Conservation (phyloP, 64 coral and sea anemone species). For the Montipora foliosa region DNA sequence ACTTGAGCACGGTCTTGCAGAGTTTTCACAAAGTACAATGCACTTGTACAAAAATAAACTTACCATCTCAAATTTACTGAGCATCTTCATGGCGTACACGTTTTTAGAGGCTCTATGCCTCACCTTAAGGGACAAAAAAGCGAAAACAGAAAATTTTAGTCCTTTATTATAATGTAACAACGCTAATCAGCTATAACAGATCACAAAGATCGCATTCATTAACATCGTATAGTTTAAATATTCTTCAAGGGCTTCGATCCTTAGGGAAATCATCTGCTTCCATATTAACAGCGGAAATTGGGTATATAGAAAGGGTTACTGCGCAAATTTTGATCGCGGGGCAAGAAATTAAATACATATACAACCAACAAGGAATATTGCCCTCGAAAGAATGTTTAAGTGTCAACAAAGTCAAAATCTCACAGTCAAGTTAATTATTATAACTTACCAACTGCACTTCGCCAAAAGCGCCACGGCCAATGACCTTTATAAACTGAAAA, state of each 20-base stretch:
- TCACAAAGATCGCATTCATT: constrained; percentile 23
- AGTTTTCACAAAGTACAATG: neutral
- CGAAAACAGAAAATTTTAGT: neutral
- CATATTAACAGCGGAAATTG: constrained; percentile 23
- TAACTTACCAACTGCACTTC: constrained; percentile 98
- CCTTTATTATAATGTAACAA: neutral
- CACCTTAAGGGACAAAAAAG: constrained; percentile 64
- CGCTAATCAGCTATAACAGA: constrained; percentile 18
- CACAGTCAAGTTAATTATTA: neutral
- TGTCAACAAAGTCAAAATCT: constrained; percentile 49
- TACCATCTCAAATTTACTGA: constrained; percentile 99
- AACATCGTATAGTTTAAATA: constrained; percentile 23
- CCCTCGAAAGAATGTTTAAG: constrained; percentile 4
- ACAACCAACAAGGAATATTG: neutral
- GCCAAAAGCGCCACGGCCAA: constrained; percentile 97
- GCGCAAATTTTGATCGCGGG: neutral
- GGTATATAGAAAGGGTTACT: neutral
- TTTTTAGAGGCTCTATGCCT: constrained; percentile 77
- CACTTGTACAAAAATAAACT: constrained; percentile 19
- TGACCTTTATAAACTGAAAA: constrained; percentile 94
- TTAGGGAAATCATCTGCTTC: constrained; percentile 15
- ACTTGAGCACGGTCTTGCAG: neutral
- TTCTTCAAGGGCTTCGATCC: neutral
- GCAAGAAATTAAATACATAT: neutral
- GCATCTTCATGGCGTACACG: constrained; percentile 97